Conservation (phyloP, 2,888 invertebrate species). For the Lepidocyrtoides sp. region DNA sequence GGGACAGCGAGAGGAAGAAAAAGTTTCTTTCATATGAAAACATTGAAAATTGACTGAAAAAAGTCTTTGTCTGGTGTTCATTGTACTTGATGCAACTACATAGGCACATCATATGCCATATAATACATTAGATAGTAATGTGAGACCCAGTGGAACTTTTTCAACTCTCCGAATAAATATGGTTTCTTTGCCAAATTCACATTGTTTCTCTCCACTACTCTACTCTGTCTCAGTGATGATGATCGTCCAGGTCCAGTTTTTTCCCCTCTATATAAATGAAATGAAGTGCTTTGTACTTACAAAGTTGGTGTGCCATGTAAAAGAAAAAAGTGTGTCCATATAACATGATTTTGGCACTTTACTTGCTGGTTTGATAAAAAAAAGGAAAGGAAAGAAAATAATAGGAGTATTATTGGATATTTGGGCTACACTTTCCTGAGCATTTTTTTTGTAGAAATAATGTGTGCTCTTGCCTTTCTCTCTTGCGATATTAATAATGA, state of each 20-base stretch:
- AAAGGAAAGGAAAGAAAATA: slow-evolving; percentile 20
- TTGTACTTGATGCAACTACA: background rate
- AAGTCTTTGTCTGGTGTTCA: slow-evolving; percentile 34
- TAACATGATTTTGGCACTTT: slow-evolving; percentile 52
- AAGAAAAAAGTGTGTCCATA: slow-evolving; percentile 8
- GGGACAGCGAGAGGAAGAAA: slow-evolving; percentile 21
- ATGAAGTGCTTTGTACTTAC: background rate
- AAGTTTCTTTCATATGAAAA: slow-evolving; percentile 63
- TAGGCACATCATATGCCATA: background rate
- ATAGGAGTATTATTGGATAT: slow-evolving; percentile 66
- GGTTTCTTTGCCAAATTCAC: slow-evolving; percentile 63
- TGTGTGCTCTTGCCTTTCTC: no score
- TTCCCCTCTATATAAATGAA: background rate
- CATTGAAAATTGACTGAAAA: slow-evolving; percentile 74
- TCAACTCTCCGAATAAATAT: slow-evolving; percentile 34
- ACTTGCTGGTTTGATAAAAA: slow-evolving; percentile 12
- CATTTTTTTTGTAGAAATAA: no score
- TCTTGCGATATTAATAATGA: slow-evolving; percentile 29
- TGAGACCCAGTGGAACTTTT: slow-evolving; percentile 18
- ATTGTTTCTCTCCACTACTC: slow-evolving; percentile 38
- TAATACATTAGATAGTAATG: background rate
- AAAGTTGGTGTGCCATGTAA: background rate
- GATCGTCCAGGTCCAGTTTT: slow-evolving; percentile 30
- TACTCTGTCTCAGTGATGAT: background rate
- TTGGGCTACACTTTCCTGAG: no score